phyloP scores from a whole-genome alignment of 2,888 invertebrate genomes.

The Nemotelus nigrinus region DNA sequence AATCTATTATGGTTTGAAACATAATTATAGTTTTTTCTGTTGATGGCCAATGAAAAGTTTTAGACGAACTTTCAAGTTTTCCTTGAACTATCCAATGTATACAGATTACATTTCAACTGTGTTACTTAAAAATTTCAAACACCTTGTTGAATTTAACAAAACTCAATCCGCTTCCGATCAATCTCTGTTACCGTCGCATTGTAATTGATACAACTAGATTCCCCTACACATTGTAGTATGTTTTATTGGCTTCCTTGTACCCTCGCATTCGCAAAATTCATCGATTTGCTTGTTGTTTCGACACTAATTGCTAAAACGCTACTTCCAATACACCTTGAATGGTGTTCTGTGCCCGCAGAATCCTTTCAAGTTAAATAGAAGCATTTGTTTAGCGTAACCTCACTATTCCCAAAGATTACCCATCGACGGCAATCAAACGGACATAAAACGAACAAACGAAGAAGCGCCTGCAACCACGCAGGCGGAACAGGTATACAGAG shows the following conservation, averaged over 20 bases:
- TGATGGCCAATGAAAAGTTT: no score
- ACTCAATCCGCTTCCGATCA: background rate
- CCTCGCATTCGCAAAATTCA: conserved; percentile 45
- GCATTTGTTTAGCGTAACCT: conserved; percentile 35
- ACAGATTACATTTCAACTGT: no score
- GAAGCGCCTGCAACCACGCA: background rate
- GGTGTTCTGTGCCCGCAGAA: conserved; percentile 7
- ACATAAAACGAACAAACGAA: background rate
- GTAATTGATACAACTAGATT: conserved; percentile 17
- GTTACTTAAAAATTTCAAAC: no score
- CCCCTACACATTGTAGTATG: conserved; percentile 40
- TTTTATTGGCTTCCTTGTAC: conserved; percentile 49
- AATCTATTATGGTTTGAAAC: no score
- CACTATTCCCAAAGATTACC: background rate
- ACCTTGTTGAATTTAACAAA: no score
- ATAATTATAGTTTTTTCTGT: no score
- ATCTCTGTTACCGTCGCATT: conserved; percentile 3
- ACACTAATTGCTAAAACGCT: conserved; percentile 38
- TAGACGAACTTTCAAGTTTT: no score
- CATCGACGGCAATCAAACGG: background rate
- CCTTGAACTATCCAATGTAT: no score
- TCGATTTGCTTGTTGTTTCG: conserved; percentile 45
- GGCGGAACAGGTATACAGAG: no score
- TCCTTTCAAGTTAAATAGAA: conserved; percentile 38
- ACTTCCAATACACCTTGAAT: conserved; percentile 4